A percentile compares a stretch with the other conserved stretches of the same genome.
phyloP scores from a whole-genome alignment of 2,797 vertebrate species.

The Parauchenoglanis punctatus region DNA sequence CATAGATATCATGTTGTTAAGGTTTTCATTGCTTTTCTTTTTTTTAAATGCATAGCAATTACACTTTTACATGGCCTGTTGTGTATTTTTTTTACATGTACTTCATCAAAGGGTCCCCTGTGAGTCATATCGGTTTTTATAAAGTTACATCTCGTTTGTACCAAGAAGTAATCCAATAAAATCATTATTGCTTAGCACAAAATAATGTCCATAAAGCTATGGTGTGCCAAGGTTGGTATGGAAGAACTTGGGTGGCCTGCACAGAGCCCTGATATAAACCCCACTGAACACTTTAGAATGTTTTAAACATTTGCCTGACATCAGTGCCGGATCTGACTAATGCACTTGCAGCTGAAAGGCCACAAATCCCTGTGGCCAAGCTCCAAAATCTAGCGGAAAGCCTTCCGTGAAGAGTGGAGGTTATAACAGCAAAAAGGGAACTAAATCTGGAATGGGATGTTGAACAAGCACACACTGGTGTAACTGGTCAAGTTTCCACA shows the following conservation, averaged over 20 bases:
- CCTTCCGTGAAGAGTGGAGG: background rate
- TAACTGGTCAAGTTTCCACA: too few species aligned
- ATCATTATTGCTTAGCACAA: background rate
- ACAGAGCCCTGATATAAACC: background rate
- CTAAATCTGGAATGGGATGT: background rate
- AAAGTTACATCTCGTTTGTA: background rate
- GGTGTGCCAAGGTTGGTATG: background rate
- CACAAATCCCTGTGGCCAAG: background rate
- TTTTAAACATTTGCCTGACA: background rate
- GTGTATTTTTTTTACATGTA: background rate
- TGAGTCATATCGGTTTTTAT: background rate
- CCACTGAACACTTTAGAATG: background rate
- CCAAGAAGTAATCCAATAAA: background rate
- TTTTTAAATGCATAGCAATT: background rate
- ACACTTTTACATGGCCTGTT: slow-evolving; percentile 11
- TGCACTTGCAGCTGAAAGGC: background rate
- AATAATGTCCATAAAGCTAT: background rate
- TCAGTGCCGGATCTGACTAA: background rate
- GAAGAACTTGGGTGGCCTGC: background rate
- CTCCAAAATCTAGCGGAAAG: background rate
- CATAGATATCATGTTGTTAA: slow-evolving; percentile 34
- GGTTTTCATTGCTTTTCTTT: background rate
- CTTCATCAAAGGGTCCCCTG: background rate
- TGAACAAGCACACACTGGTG: background rate
- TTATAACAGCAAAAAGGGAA: background rate